Conservation (phyloP, 2,797 vertebrate genomes). For the Florisuga fusca region DNA sequence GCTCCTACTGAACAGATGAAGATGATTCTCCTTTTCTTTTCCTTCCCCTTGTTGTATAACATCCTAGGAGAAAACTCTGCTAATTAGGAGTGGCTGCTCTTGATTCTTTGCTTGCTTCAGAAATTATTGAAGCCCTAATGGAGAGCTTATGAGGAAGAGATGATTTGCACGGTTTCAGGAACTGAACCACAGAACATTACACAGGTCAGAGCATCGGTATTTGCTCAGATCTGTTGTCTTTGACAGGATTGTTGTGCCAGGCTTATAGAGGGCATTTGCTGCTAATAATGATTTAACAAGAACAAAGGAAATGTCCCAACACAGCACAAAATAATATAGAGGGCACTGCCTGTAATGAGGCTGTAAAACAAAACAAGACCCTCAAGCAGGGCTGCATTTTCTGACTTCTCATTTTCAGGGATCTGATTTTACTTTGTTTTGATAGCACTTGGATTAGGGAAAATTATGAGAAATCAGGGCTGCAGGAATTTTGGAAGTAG, state of each 20-base stretch:
- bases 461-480: background rate
- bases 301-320: background rate
- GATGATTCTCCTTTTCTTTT: background rate
- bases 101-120: background rate
- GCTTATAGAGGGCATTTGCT: background rate
- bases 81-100: background rate
- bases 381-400: background rate
- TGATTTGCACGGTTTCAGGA: background rate
- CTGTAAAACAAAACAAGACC: background rate
- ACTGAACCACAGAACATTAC: background rate
- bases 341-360: background rate
- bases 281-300: conserved; percentile 5
- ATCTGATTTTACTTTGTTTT: background rate
- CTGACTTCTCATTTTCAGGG: background rate
- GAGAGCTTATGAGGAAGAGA: background rate
- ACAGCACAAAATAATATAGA: conserved; percentile 1
- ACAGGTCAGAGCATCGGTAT: background rate
- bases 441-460: background rate
- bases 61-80: background rate
- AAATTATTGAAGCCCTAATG: background rate
- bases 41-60: background rate
- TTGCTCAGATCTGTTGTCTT: background rate
- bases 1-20: background rate
- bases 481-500: background rate
- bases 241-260: background rate